Conservation (phyloP, 2,797 vertebrate genomes). For the Microctenopoma steveboyesi region DNA sequence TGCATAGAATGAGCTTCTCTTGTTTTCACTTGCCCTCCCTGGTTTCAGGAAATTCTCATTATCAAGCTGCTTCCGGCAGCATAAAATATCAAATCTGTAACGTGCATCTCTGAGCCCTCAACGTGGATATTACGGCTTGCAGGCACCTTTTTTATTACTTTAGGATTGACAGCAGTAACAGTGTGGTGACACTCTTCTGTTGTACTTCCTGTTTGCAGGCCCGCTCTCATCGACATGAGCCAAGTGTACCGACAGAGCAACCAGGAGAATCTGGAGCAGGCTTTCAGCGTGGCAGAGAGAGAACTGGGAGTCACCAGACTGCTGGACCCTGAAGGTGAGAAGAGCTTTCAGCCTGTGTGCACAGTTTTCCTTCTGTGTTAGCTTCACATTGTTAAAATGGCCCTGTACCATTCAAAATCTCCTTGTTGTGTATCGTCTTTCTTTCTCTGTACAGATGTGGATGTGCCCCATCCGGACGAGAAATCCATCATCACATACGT, state of each 20-base stretch:
- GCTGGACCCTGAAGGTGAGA: constrained; percentile 93
- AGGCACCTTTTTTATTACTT: background rate
- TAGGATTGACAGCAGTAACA: background rate
- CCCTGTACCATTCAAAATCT: background rate
- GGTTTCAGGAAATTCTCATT: constrained; percentile 11
- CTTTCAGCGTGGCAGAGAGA: constrained; percentile 90
- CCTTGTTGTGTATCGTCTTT: background rate
- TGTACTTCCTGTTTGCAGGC: constrained; percentile 75
- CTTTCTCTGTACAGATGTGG: constrained; percentile 84
- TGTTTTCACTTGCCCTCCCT: constrained; percentile 58
- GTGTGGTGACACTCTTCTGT: background rate
- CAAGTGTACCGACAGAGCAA: constrained; percentile 91
- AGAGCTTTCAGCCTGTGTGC: background rate
- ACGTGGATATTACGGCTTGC: background rate
- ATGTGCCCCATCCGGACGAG: constrained; percentile 93
- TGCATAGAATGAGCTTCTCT: constrained; percentile 8
- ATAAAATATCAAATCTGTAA: background rate
- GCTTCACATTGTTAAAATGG: no score
- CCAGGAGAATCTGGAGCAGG: constrained; percentile 95
- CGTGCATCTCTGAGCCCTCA: background rate
- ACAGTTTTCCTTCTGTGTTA: no score
- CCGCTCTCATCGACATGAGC: constrained; percentile 90
- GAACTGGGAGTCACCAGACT: constrained; percentile 93
- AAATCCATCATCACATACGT: constrained; percentile 98
- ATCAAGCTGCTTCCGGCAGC: constrained; percentile 40